Percentiles rank a stretch among this genome's conserved stretches.
These are phyloP conservation scores for Motacilla tschutschensis DNA, from an alignment of 2,113 vertebrate genomes.

Conservation along the genomic window DNA sequence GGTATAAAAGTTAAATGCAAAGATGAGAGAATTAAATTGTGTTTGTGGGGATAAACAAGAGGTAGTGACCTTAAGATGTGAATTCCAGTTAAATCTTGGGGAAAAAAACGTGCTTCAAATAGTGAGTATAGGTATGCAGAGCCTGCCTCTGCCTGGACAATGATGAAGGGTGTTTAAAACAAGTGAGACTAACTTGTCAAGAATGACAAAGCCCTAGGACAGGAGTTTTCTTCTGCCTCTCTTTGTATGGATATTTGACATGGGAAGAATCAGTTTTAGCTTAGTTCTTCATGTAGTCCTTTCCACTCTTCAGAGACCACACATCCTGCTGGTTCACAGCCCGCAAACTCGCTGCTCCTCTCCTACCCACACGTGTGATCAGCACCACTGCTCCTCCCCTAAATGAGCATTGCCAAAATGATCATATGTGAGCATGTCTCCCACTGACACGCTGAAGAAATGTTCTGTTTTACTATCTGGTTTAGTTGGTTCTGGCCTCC, in stretches of 20 bases:
- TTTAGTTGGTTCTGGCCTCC: neutral
- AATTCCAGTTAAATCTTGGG: neutral
- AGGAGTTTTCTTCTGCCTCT: neutral
- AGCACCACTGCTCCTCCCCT: neutral
- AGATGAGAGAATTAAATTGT: neutral
- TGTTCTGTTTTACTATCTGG: neutral
- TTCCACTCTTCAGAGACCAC: neutral
- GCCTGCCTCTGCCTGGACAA: neutral
- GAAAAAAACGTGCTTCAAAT: neutral
- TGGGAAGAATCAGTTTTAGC: neutral
- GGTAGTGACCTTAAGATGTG: neutral
- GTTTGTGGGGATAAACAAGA: neutral
- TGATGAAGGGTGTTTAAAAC: neutral
- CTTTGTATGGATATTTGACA: neutral
- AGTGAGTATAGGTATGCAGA: neutral
- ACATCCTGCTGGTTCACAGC: neutral
- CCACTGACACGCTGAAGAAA: neutral
- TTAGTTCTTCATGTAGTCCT: neutral
- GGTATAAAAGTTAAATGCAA: neutral
- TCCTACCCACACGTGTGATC: fast-evolving
- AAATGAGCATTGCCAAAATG: neutral
- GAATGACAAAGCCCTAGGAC: neutral
- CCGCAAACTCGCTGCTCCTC: fast-evolving
- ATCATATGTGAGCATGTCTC: neutral
- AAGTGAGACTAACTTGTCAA: neutral